Conservation (phyloP, 2,888 invertebrate genomes). For the Elaeidobius kamerunicus region DNA sequence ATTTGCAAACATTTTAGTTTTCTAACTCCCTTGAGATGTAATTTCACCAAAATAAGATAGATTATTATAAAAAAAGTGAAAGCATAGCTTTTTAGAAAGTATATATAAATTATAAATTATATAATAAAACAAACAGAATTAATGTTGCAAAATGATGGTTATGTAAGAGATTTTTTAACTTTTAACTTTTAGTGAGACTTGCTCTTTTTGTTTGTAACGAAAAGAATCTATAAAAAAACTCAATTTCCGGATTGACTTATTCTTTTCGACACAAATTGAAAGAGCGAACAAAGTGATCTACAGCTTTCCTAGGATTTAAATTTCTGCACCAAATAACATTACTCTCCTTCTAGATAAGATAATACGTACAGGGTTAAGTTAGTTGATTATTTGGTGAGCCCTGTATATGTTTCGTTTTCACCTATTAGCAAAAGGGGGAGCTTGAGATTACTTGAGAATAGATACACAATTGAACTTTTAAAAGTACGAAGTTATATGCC, state of each 20-base stretch:
- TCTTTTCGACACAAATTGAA: not conserved
- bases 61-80: constrained; percentile 31
- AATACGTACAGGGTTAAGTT: constrained; percentile 9
- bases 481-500: constrained; percentile 43
- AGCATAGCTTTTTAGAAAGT: constrained; percentile 42
- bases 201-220: not conserved
- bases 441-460: constrained; percentile 9
- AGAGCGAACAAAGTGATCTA: not conserved
- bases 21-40: constrained; percentile 12
- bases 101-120: constrained; percentile 35
- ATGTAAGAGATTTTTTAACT: constrained; percentile 19
- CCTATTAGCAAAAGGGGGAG: constrained; percentile 8
- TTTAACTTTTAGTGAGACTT: constrained; percentile 10
- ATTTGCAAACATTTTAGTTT: constrained; percentile 30
- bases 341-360: not conserved
- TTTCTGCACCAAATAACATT: constrained; percentile 9
- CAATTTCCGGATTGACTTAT: too few relatives aligned
- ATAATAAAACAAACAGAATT: constrained; percentile 37
- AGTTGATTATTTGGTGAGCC: constrained; percentile 6
- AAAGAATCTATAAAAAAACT: too few relatives aligned
- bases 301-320: constrained; percentile 3
- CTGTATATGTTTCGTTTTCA: constrained; percentile 15
- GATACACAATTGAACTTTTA: constrained; percentile 37
- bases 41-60: constrained; percentile 36
- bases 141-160: constrained; percentile 40